Evolutionary conservation across 2,113 vertebrate genomes (phyloP), one percentile per base, ranked within the genome.

Genomic region (Carassius auratus): DNA sequence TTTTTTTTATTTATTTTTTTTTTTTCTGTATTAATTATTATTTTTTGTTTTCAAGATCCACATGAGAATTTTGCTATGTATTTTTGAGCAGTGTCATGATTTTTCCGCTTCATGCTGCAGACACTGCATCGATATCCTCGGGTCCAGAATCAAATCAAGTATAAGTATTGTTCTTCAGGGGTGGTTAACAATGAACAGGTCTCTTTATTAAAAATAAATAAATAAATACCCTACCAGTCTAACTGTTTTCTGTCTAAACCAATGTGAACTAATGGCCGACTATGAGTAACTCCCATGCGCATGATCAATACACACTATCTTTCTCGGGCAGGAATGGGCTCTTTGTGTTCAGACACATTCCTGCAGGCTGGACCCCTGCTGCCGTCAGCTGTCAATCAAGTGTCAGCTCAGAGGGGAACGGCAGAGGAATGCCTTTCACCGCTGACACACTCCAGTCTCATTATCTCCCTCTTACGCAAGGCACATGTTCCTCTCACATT

Each of bases 61-160:
- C n/a, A n/a, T n/a, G n/a, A n/a, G n/a, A n/a, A n/a, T n/a, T n/a
- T n/a, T n/a, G n/a, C n/a, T n/a, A n/a, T n/a, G n/a, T n/a, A n/a
- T n/a, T n/a, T n/a, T n/a, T n/a, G n/a, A n/a, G n/a, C n/a, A n/a
- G n/a, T n/a, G n/a, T n/a, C n/a, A n/a, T n/a, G n/a, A n/a, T n/a
- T n/a, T n/a, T n/a, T n/a, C n/a, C n/a, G n/a, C n/a, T n/a, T n/a
- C n/a, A n/a, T n/a, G n/a, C n/a, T n/a, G n/a, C n/a, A n/a, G n/a
- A n/a, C 79, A 85, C 75, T 85, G 69, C 77, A 89, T 90, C 84
- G 76, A 90, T 91, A 89, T 84, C 86, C 80, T 76, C 85, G 64
- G 84, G 76, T 85, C 33, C 75, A 85, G 84, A 87, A 87, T 85
- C 69, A 76, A 89, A 90, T 90, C 79, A 90, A 88, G 89, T 85